These are phyloP conservation scores for Tenthredo amoena DNA, from an alignment of 2,888 invertebrate genomes.

Conservation along the genomic window DNA sequence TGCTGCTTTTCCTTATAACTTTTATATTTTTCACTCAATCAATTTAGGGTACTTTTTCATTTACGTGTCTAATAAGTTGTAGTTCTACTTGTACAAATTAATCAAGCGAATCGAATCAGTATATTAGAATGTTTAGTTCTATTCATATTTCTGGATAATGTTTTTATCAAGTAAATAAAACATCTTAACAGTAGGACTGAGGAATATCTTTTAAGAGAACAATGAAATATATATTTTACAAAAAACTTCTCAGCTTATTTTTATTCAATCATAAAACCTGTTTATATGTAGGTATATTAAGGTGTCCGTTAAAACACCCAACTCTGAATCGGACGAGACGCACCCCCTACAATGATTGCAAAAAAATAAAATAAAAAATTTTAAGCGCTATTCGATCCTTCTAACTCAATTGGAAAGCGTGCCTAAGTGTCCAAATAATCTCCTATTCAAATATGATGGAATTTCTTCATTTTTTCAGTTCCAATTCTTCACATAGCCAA, in stretches of 20 bases:
- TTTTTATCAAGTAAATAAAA: conserved; percentile 9
- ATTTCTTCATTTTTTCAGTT: too few species aligned
- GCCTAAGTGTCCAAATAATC: too few species aligned
- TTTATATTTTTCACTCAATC: neutral
- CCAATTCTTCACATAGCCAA: too few species aligned
- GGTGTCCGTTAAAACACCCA: too few species aligned
- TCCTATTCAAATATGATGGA: too few species aligned
- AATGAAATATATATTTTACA: conserved; percentile 33
- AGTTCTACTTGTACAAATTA: conserved; percentile 28
- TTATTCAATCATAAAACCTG: neutral
- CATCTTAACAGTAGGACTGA: neutral
- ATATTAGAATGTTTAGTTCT: neutral
- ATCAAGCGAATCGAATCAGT: neutral
- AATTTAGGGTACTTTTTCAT: neutral
- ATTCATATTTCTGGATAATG: conserved; percentile 5
- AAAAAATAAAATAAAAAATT: too few species aligned
- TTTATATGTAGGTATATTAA: neutral
- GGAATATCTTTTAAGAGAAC: neutral
- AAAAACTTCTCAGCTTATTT: neutral
- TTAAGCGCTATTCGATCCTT: too few species aligned
- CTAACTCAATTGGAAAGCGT: too few species aligned
- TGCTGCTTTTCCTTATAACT: neutral
- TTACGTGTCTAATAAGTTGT: neutral
- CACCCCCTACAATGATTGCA: too few species aligned
- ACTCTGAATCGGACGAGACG: too few species aligned